phyloP scores from a whole-genome alignment of 2,113 vertebrate genomes.

The Xiphophorus maculatus region DNA sequence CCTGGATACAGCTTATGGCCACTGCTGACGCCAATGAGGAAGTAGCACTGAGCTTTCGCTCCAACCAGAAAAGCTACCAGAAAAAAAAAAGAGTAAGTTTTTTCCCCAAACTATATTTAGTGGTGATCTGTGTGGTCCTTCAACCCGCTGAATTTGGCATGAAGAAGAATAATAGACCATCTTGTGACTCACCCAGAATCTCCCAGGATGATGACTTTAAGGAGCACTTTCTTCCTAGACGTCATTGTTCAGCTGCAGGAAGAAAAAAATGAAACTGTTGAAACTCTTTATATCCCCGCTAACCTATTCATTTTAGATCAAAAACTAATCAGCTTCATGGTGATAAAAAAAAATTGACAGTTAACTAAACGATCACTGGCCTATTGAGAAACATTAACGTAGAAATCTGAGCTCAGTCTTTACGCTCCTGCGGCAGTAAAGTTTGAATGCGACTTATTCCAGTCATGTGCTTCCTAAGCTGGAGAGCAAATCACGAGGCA shows the following conservation, averaged over 20 bases:
- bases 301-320: constrained; percentile 10
- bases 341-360: background rate
- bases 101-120: constrained; percentile 2
- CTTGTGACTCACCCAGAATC: constrained; percentile 92
- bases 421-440: constrained; percentile 27
- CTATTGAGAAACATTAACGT: constrained; percentile 5
- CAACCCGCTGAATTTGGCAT: background rate
- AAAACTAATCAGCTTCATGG: constrained; percentile 2
- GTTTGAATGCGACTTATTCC: constrained; percentile 53
- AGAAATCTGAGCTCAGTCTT: constrained; percentile 15
- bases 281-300: background rate
- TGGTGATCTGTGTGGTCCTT: background rate
- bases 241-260: constrained; percentile 88
- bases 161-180: background rate
- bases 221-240: constrained; percentile 98
- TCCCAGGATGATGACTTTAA: constrained; percentile 98
- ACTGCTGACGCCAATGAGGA: constrained; percentile 1
- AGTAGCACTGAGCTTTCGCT: constrained; percentile 4
- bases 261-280: constrained; percentile 4
- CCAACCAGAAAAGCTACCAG: background rate
- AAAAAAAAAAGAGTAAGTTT: background rate
- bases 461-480: constrained; percentile 75
- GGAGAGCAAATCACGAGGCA: constrained; percentile 73
- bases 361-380: background rate
- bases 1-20: constrained; percentile 35